Base-by-base conservation (phyloP, 1,140 invertebrate species). In the Nomia melanderi region DNA sequence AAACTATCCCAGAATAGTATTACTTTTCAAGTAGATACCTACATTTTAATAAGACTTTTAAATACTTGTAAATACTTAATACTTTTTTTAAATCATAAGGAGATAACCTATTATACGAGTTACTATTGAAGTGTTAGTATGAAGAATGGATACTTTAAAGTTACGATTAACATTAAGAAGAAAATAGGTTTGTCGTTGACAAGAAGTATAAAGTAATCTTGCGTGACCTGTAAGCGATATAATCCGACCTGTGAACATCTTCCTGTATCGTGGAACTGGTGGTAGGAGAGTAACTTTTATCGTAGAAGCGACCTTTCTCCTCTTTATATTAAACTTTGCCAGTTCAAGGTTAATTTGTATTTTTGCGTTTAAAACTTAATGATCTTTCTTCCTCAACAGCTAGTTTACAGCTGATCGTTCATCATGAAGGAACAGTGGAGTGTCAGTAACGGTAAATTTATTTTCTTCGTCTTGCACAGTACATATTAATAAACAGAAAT, bases 351-450 rank as follows among this genome's bases (percentile, higher is more conserved):
- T 81, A 70, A 50, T 77, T 62, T 27, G 31, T 57, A 47, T 20
- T 33, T 67, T n/a, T 64, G 50, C 17, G 56, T 31, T 56, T n/a
- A 78, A 41, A 64, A 62, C 74, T 78, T 77, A 62, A 72, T 23
- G 31, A 54, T 57, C 23, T 71, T 39, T 11, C 44, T n/a, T 69
- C 41, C 14, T 25, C 39, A 17, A 27, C 20, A 36, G 33, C 20
- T 59, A 86, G 63, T 86, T 67, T 57, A 57, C 27, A 33, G 36
- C 56, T 57, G 64, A 74, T 71, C 73, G 60, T 54, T 67, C 73
- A 86, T 56, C 81, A 86, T 86, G 85, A 77, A 82, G 57, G 57
- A 82, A 25, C 47, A 20, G 9, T 66, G 54, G 71, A 53, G 17
- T 27, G n/a, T 29, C 20, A 66, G 31, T 25, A 70, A 82, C 1